phyloP scores from a whole-genome alignment of 2,113 vertebrate genomes.

The Brachirus orientalis region DNA sequence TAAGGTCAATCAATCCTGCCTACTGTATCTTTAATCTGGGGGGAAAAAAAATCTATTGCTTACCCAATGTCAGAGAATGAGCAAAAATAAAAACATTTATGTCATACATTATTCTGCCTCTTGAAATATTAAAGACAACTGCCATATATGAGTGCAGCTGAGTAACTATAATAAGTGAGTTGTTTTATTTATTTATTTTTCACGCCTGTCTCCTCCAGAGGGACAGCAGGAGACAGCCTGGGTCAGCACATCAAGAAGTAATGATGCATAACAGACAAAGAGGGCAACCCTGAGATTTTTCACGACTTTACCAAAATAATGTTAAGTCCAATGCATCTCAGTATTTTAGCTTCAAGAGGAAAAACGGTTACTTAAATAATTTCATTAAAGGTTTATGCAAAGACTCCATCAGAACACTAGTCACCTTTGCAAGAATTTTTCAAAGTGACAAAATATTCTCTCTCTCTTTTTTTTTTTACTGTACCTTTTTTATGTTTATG shows the following conservation, averaged over 20 bases:
- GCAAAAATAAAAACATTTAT: too few relatives aligned
- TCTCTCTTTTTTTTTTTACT: not conserved
- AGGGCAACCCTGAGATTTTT: slow-evolving; percentile 38
- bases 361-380: slow-evolving; percentile 23
- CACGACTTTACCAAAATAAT: slow-evolving; percentile 31
- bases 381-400: slow-evolving; percentile 19
- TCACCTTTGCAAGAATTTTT: too few relatives aligned
- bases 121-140: too few relatives aligned
- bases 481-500: not conserved
- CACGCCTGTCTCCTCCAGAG: slow-evolving; percentile 6
- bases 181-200: not conserved
- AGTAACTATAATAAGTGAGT: too few relatives aligned
- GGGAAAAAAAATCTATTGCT: too few relatives aligned
- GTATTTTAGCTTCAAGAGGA: slow-evolving; percentile 16
- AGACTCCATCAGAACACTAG: slow-evolving; percentile 3
- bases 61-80: too few relatives aligned
- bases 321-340: slow-evolving; percentile 20
- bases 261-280: slow-evolving; percentile 39
- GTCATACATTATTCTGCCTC: too few relatives aligned
- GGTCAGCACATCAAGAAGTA: slow-evolving; percentile 34
- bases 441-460: not conserved
- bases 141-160: too few relatives aligned
- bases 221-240: slow-evolving; percentile 10
- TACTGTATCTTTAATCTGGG: too few relatives aligned
- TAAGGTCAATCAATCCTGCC: too few relatives aligned